Conservation (phyloP, 2,113 vertebrate species). For the Rhea pennata region DNA sequence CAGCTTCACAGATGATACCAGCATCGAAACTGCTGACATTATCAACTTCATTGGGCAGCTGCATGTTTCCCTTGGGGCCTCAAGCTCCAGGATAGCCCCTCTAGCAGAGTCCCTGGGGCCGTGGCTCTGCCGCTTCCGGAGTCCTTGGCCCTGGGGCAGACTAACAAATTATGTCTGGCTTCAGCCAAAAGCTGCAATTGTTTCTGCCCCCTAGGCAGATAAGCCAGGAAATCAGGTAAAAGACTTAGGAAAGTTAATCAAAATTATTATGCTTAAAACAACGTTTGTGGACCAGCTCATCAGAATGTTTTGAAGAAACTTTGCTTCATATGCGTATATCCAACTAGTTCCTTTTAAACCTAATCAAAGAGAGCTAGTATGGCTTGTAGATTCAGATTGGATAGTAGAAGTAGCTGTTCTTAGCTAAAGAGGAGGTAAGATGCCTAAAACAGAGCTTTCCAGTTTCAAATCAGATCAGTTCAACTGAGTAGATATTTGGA, state of each 20-base stretch:
- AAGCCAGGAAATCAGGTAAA: neutral
- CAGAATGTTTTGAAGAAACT: neutral
- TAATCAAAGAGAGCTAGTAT: neutral
- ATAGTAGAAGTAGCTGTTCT: neutral
- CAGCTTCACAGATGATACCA: constrained; percentile 27
- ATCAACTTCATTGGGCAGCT: constrained; percentile 14
- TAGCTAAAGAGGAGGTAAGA: neutral
- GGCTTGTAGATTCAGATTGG: neutral
- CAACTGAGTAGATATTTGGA: neutral
- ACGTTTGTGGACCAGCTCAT: neutral
- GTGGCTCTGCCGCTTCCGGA: neutral
- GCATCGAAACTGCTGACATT: constrained; percentile 22
- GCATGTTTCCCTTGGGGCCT: neutral
- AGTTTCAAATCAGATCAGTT: neutral
- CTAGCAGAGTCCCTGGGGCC: neutral
- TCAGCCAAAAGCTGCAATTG: neutral
- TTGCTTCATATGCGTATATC: neutral
- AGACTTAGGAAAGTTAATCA: neutral
- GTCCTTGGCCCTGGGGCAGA: neutral
- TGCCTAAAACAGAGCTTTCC: neutral
- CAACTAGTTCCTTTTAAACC: neutral
- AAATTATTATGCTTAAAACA: neutral
- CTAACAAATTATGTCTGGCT: neutral
- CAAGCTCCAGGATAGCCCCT: neutral
- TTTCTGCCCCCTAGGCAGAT: neutral